Percentiles rank a stretch among this genome's conserved stretches.
Evolutionary conservation across 2,888 invertebrate genomes (phyloP).

Genomic region (Axea sp.): DNA sequence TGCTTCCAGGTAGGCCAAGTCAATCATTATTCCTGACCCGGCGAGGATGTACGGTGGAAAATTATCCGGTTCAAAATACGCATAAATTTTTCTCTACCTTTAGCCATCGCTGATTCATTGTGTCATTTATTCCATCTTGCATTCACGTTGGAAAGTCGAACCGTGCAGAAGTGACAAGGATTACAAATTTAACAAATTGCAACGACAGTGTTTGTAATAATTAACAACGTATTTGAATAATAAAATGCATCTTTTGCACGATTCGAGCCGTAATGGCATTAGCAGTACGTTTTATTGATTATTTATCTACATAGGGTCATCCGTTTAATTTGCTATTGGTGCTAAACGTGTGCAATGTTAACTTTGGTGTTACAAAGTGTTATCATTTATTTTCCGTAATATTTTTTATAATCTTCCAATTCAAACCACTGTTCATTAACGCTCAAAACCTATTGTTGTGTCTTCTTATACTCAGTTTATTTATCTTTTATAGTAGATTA

Average conservation of each 20-base stretch:
- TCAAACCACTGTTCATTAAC: slow-evolving; percentile 60
- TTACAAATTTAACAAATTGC: too few relatives aligned
- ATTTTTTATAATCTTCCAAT: slow-evolving; percentile 51
- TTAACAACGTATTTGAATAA: too few relatives aligned
- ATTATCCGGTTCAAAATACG: too few relatives aligned
- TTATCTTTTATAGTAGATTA: slow-evolving; percentile 47
- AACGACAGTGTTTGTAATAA: too few relatives aligned
- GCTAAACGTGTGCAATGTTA: slow-evolving; percentile 69
- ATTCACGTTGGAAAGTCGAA: slow-evolving; percentile 49
- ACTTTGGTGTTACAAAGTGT: slow-evolving; percentile 71
- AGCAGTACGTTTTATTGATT: slow-evolving; percentile 66
- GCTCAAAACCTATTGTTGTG: slow-evolving; percentile 50
- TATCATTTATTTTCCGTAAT: slow-evolving; percentile 57
- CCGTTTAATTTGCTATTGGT: slow-evolving; percentile 71
- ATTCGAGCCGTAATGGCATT: slow-evolving; percentile 63
- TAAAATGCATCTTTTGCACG: slow-evolving; percentile 25
- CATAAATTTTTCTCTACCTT: too few relatives aligned
- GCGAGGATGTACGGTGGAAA: slow-evolving; percentile 60
- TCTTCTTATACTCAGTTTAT: slow-evolving; percentile 47
- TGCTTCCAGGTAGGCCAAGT: slow-evolving; percentile 80
- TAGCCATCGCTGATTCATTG: too few relatives aligned
- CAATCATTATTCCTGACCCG: slow-evolving; percentile 77
- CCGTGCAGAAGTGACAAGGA: slow-evolving; percentile 39
- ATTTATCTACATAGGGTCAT: slow-evolving; percentile 73
- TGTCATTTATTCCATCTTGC: slow-evolving; percentile 59